phyloP scores from a whole-genome alignment of 1,140 invertebrate species.

The Drosophila sproati region DNA sequence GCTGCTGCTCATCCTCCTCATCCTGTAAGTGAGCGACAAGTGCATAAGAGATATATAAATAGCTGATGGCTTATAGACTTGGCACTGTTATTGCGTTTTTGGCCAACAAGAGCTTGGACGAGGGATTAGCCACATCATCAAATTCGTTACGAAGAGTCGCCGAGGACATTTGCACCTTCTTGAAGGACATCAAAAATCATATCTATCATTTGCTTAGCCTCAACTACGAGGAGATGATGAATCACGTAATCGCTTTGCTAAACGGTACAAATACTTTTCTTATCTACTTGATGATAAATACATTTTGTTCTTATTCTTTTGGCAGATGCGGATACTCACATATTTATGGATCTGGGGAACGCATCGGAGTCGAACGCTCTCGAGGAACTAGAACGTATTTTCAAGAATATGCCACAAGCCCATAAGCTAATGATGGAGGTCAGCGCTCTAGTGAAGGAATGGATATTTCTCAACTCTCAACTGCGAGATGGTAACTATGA shows the following conservation, averaged over 20 bases:
- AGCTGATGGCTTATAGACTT: slow-evolving; percentile 83
- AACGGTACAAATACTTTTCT: slow-evolving; percentile 65
- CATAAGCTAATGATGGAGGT: slow-evolving; percentile 87
- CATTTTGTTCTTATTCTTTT: not conserved
- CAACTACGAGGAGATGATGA: slow-evolving; percentile 90
- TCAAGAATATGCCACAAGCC: slow-evolving; percentile 88
- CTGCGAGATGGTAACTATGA: slow-evolving; percentile 87
- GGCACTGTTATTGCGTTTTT: slow-evolving; percentile 94
- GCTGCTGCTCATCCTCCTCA: slow-evolving; percentile 89
- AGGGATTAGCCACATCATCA: slow-evolving; percentile 87
- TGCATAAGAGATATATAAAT: slow-evolving; percentile 18
- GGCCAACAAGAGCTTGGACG: slow-evolving; percentile 92
- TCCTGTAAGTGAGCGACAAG: slow-evolving; percentile 88
- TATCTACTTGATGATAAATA: not conserved
- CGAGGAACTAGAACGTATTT: slow-evolving; percentile 89
- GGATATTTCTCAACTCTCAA: slow-evolving; percentile 88
- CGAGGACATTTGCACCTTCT: slow-evolving; percentile 88
- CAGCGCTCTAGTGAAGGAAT: slow-evolving; percentile 87
- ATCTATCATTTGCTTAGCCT: slow-evolving; percentile 87
- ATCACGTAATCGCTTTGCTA: slow-evolving; percentile 87
- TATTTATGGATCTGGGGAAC: slow-evolving; percentile 88
- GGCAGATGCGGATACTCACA: slow-evolving; percentile 70
- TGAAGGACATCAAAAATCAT: slow-evolving; percentile 88
- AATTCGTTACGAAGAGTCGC: slow-evolving; percentile 86
- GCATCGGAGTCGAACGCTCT: slow-evolving; percentile 90